Evolutionary conservation across 2,797 vertebrate species (phyloP), one percentile per base, ranked within the genome.

Genomic region (Merluccius polli): DNA sequence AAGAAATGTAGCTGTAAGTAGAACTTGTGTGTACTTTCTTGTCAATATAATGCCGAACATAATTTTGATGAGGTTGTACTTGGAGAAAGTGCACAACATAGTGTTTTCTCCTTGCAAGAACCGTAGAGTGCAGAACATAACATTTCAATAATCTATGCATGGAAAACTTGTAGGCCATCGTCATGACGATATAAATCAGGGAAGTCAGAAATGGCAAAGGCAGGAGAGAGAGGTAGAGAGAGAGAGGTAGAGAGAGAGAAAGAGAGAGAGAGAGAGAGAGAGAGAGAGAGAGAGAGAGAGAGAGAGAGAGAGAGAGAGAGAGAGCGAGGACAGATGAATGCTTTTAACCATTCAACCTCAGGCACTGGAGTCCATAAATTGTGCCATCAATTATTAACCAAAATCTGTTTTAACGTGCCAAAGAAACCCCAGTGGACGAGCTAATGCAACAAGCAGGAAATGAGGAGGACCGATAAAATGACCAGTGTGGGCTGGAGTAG

Each of bases 351-450:
- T 85, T 85, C 88, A 90, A 91, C 89, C 89, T 86, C 82, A 67
- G 90, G 87, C 91, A 87, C 87, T 88, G 38, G 77, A 91, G 88
- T 90, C 89, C 91, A 92, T 92, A 93, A 91, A 92, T 92, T 73
- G 86, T 83, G 82, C 81, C 90, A 93, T 93, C 88, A 92, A 93
- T 93, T 92, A 93, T 93, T 93, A 88, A 93, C 84, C 88, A 82
- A 91, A 91, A 92, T 92, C 90, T 90, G 88, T 89, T 91, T 91
- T 92, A 92, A 93, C 92, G 91, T 92, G 92, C 90, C 84, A 91
- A 92, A 88, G 90, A 92, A 91, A 87, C 83, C 91, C 91, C 89
- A 75, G 77, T 16, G 87, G 89, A 73, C 32, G 24, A 74, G 83
- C 92, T 93, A 93, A 93, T 93, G 92, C 91, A 91, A 90, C 86